Percentiles rank a stretch among this genome's conserved stretches.
phyloP scores from a whole-genome alignment of 2,888 invertebrate species.

The Cartodere bifasciata region DNA sequence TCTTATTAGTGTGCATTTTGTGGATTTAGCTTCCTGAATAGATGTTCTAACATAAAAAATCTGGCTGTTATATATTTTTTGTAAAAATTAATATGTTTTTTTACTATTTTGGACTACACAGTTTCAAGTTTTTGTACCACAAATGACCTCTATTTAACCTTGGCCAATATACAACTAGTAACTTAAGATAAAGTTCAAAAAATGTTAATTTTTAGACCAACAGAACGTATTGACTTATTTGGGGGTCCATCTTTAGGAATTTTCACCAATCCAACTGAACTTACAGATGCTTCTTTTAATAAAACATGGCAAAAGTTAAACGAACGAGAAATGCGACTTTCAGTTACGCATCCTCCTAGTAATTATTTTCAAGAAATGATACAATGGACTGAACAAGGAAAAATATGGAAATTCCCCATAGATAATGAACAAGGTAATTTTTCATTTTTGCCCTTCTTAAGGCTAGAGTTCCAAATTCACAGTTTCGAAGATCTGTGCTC shows the following conservation, averaged over 20 bases:
- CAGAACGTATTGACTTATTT: slow-evolving; percentile 48
- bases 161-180: background rate
- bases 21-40: too few species aligned
- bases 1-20: too few species aligned
- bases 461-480: too few species aligned
- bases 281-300: slow-evolving; percentile 32
- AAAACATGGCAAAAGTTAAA: slow-evolving; percentile 57
- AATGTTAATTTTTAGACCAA: slow-evolving; percentile 14
- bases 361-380: slow-evolving; percentile 93
- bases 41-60: background rate
- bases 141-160: background rate
- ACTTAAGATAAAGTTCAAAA: background rate
- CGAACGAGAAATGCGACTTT: slow-evolving; percentile 51
- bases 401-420: slow-evolving; percentile 94
- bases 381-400: slow-evolving; percentile 86
- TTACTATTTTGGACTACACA: too few species aligned
- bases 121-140: background rate
- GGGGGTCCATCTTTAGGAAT: slow-evolving; percentile 50
- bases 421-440: slow-evolving; percentile 87
- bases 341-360: slow-evolving; percentile 58
- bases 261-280: slow-evolving; percentile 37
- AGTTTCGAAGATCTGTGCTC: too few species aligned
- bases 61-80: too few species aligned
- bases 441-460: too few species aligned
- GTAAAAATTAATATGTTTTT: too few species aligned